Evolutionary conservation across 2,888 invertebrate species (phyloP).

Genomic region (Hipparchia semele): DNA sequence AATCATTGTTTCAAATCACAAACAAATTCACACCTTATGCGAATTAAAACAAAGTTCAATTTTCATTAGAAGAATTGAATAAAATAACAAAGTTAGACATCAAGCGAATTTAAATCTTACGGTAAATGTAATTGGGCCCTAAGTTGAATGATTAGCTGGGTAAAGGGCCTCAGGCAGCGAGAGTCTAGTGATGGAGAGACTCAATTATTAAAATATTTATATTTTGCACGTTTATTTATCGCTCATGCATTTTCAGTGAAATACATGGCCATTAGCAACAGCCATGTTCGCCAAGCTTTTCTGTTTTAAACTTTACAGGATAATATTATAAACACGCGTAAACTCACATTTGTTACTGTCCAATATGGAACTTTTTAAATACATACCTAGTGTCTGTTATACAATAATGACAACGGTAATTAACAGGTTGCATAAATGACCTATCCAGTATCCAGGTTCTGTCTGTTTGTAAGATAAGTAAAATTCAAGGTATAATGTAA

Average conservation of each 20-base stretch:
- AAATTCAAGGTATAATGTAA: too few relatives aligned
- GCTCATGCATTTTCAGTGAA: conserved; percentile 27
- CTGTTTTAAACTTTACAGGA: not conserved
- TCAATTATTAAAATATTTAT: conserved; percentile 37
- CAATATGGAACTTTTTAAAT: too few relatives aligned
- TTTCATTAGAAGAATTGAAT: conserved; percentile 30
- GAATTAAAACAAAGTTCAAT: conserved; percentile 38
- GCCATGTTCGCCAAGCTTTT: not conserved
- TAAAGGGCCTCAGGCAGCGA: conserved; percentile 32
- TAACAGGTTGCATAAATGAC: too few relatives aligned
- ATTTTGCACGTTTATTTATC: conserved; percentile 27
- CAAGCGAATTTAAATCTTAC: conserved; percentile 57
- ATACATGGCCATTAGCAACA: conserved; percentile 14
- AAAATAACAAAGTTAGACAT: conserved; percentile 48
- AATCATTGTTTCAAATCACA: conserved; percentile 50
- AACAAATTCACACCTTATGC: conserved; percentile 38
- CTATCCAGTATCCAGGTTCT: too few relatives aligned
- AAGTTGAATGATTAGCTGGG: conserved; percentile 42
- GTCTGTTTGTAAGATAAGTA: too few relatives aligned
- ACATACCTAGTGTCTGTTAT: too few relatives aligned
- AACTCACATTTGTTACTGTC: too few relatives aligned
- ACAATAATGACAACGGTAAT: too few relatives aligned
- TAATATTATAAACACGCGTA: not conserved
- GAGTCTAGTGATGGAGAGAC: conserved; percentile 41
- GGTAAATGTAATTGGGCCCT: conserved; percentile 46